A percentile compares a stretch with the other conserved stretches of the same genome.
Conservation (phyloP, 2,113 vertebrate genomes). For the Terrapene triunguis region DNA sequence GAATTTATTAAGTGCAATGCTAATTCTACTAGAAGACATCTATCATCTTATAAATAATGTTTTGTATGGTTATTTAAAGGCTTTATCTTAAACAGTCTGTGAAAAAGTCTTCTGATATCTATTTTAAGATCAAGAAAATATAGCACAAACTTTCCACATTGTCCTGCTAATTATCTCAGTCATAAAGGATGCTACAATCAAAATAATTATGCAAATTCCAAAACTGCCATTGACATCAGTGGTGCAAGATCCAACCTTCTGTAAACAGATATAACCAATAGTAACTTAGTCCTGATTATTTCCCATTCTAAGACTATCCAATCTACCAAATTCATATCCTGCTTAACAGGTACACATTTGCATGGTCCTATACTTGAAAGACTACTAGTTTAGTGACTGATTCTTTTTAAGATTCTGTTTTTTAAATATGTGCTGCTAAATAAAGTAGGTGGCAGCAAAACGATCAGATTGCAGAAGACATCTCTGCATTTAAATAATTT, state of each 20-base stretch:
- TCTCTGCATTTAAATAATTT: conserved; percentile 9
- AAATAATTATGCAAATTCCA: background rate
- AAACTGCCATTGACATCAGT: background rate
- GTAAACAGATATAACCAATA: background rate
- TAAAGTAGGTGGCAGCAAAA: background rate
- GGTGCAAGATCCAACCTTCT: background rate
- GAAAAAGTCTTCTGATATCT: background rate
- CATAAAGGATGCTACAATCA: background rate
- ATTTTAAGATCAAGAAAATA: background rate
- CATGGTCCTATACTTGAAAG: too few species aligned
- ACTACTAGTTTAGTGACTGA: background rate
- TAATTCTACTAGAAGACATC: background rate
- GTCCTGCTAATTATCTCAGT: background rate
- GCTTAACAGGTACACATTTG: background rate
- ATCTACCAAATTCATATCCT: background rate
- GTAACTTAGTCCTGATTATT: background rate
- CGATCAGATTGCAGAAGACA: background rate
- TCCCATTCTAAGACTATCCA: background rate
- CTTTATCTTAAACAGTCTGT: background rate
- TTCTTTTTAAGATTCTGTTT: background rate
- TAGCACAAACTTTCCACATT: background rate
- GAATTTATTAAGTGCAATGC: background rate
- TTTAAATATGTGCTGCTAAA: background rate
- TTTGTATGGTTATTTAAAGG: background rate
- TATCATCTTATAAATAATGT: background rate